phyloP scores from a whole-genome alignment of 2,113 vertebrate species.

The Lophotis ruficrista region DNA sequence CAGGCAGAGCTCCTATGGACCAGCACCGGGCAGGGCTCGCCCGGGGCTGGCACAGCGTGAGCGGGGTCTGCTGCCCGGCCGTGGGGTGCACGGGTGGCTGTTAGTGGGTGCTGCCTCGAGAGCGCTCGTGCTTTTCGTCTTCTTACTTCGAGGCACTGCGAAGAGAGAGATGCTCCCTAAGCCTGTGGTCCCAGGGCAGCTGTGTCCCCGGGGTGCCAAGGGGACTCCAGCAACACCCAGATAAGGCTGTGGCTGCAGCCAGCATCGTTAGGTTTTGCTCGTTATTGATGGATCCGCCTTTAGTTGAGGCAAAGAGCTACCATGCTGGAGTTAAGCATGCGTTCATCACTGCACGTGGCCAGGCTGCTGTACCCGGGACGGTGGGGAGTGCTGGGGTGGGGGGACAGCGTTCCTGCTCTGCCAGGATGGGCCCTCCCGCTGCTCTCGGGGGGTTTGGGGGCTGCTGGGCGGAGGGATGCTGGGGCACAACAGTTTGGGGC shows the following conservation, averaged over 20 bases:
- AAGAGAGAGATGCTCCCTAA: conserved; percentile 2
- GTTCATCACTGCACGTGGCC: background rate
- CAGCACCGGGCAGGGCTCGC: background rate
- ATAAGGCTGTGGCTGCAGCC: background rate
- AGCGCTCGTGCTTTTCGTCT: background rate
- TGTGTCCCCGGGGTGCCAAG: background rate
- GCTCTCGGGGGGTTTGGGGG: background rate
- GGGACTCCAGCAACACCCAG: background rate
- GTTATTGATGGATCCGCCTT: background rate
- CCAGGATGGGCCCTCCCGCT: fast-evolving
- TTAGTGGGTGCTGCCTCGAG: background rate
- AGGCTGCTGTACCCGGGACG: background rate
- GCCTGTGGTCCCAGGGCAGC: fast-evolving
- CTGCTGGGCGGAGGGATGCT: background rate
- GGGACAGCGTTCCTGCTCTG: background rate
- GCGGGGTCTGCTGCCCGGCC: background rate
- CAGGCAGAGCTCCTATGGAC: background rate
- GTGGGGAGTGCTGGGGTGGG: background rate
- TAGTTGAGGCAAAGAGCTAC: background rate
- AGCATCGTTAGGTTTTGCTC: background rate
- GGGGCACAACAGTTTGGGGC: background rate
- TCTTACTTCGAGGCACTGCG: conserved; percentile 71
- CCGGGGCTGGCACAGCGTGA: background rate
- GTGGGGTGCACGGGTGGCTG: background rate
- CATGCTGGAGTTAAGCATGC: fast-evolving